A percentile compares a stretch with the other conserved stretches of the same genome.
Evolutionary conservation across 2,888 invertebrate genomes (phyloP).

Genomic region (Lucinisca nassula): DNA sequence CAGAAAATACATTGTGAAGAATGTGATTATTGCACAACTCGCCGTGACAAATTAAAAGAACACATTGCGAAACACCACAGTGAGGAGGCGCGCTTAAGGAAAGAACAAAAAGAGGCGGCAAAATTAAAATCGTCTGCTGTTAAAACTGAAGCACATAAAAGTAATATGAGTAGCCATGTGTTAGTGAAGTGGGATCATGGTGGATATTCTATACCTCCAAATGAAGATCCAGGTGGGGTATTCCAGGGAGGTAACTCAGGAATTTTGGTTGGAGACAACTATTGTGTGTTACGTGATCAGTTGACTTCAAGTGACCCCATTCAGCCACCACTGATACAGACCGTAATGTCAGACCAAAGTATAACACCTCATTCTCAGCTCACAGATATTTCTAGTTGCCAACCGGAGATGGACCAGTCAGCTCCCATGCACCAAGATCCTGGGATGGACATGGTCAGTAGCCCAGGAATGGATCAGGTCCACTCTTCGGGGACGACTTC

Average conservation of each 20-base stretch:
- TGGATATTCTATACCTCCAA: slow-evolving; percentile 62
- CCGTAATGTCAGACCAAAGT: slow-evolving; percentile 1
- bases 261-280: slow-evolving; percentile 26
- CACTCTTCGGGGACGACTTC: slow-evolving; percentile 42
- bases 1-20: slow-evolving; percentile 91
- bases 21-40: slow-evolving; percentile 91
- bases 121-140: not conserved
- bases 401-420: not conserved
- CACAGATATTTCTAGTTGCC: not conserved
- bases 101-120: slow-evolving; percentile 48
- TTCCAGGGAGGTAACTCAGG: not conserved
- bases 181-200: slow-evolving; percentile 70
- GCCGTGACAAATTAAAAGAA: slow-evolving; percentile 91
- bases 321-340: slow-evolving; percentile 33
- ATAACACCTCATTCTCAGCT: not conserved
- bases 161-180: slow-evolving; percentile 50
- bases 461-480: slow-evolving; percentile 43
- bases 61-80: slow-evolving; percentile 89
- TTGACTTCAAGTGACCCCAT: slow-evolving; percentile 37
- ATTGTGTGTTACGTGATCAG: slow-evolving; percentile 58
- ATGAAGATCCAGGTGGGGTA: slow-evolving; percentile 14
- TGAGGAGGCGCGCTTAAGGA: slow-evolving; percentile 73
- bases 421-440: not conserved
- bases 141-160: slow-evolving; percentile 37
- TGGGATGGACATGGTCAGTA: slow-evolving; percentile 41